Evolutionary conservation across 2,113 vertebrate genomes (phyloP).

Genomic region (Vanacampus margaritifer): DNA sequence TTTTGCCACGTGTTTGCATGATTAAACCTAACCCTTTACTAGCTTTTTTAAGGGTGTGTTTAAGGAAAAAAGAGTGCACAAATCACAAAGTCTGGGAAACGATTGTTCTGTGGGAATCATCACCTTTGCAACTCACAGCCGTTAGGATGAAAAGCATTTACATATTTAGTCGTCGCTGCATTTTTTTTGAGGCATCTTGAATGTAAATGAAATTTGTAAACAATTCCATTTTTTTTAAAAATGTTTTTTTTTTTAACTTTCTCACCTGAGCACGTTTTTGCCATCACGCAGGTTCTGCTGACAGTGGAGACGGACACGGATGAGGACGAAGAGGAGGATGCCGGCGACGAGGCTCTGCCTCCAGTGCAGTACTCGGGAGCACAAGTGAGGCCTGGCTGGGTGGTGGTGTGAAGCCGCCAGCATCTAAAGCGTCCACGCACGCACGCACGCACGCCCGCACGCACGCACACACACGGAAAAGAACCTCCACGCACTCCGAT

Average conservation of each 20-base stretch:
- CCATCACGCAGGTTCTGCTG: constrained; percentile 49
- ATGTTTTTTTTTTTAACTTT: not conserved
- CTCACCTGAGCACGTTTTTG: not conserved
- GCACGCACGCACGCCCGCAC: too few relatives aligned
- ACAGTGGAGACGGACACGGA: constrained; percentile 49
- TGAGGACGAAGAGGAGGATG: constrained; percentile 46
- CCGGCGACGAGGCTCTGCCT: not conserved
- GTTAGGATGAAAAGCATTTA: too few relatives aligned
- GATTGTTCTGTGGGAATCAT: too few relatives aligned
- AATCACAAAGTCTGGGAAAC: too few relatives aligned
- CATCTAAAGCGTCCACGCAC: constrained; percentile 2
- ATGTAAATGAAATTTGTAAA: not conserved
- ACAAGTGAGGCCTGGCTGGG: constrained; percentile 60
- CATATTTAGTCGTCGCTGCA: too few relatives aligned
- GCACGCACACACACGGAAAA: not conserved
- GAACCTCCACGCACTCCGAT: not conserved
- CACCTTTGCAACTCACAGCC: not conserved
- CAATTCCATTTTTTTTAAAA: not conserved
- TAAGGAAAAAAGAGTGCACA: too few relatives aligned
- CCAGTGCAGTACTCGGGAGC: constrained; percentile 45
- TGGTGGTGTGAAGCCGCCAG: constrained; percentile 49
- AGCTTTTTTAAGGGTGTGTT: too few relatives aligned
- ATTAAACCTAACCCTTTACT: too few relatives aligned
- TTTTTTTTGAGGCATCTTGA: not conserved
- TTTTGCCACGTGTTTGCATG: too few relatives aligned